Percentiles rank a stretch among this genome's conserved stretches.
Evolutionary conservation across 2,113 vertebrate genomes (phyloP).

Genomic region (Myodes glareolus): DNA sequence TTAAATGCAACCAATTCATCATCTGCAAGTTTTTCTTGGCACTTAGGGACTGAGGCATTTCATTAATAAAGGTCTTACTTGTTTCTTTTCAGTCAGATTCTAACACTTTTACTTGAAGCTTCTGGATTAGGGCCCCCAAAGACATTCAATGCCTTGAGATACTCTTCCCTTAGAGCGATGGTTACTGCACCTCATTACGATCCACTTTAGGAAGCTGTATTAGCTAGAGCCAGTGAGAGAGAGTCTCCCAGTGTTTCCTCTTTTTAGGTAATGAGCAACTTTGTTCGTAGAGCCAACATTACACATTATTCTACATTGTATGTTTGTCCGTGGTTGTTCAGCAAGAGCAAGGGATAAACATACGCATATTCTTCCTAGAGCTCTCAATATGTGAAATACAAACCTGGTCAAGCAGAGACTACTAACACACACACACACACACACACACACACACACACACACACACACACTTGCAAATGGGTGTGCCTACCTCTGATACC

Average conservation of each 20-base stretch:
- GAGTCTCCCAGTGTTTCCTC: neutral
- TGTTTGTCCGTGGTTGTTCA: slow-evolving; percentile 1
- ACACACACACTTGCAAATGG: neutral
- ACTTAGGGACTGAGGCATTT: neutral
- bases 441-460: neutral
- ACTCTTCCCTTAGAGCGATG: neutral
- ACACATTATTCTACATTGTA: neutral
- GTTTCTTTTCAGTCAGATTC: slow-evolving; percentile 39
- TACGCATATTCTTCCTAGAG: neutral
- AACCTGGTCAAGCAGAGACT: slow-evolving; percentile 27
- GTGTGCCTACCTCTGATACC: neutral
- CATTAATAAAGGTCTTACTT: slow-evolving; percentile 50
- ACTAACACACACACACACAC: neutral
- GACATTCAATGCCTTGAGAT: slow-evolving; percentile 13
- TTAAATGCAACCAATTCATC: neutral
- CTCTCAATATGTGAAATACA: neutral
- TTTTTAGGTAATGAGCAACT: neutral
- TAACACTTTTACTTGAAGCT: slow-evolving; percentile 11
- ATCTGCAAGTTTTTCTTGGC: neutral
- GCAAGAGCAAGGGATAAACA: neutral
- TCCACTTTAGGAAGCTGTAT: neutral
- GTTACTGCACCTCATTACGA: neutral
- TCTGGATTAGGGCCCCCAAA: neutral
- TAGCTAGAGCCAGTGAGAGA: slow-evolving; percentile 11
- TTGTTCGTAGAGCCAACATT: neutral